These are phyloP conservation scores for Blastobasis adustella DNA, from an alignment of 2,888 invertebrate species.

Conservation along the genomic window DNA sequence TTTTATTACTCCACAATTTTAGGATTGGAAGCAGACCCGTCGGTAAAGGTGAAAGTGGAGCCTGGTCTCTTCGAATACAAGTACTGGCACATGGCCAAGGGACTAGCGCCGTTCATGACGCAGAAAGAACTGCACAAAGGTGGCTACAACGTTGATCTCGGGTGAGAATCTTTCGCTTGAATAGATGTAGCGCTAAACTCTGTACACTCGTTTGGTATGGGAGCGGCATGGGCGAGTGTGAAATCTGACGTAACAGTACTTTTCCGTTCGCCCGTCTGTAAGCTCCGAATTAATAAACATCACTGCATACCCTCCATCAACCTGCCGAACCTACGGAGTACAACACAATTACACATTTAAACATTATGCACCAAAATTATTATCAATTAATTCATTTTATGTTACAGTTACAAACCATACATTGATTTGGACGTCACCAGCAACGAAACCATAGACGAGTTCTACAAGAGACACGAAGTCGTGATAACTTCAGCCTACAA, in stretches of 20 bases:
- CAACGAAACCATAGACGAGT: constrained; percentile 67
- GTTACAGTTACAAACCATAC: constrained; percentile 57
- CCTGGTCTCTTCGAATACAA: constrained; percentile 96
- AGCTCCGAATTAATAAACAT: too few species aligned
- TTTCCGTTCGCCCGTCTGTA: too few species aligned
- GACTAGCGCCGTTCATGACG: constrained; percentile 85
- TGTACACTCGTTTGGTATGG: too few species aligned
- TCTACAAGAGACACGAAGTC: constrained; percentile 64
- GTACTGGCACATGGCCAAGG: constrained; percentile 88
- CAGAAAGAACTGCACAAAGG: constrained; percentile 80
- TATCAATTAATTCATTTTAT: not conserved
- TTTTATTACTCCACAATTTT: constrained; percentile 8
- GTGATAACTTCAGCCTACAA: constrained; percentile 40
- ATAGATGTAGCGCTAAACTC: not conserved
- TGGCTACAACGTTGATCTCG: constrained; percentile 84
- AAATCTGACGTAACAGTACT: too few species aligned
- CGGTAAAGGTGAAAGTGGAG: constrained; percentile 84
- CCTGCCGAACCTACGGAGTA: too few species aligned
- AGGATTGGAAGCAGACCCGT: constrained; percentile 73
- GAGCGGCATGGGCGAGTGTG: too few species aligned
- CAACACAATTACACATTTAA: too few species aligned
- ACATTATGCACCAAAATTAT: not conserved
- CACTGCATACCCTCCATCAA: too few species aligned
- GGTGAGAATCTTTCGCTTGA: constrained; percentile 59
- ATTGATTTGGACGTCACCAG: constrained; percentile 36